Conservation (phyloP, 2,797 vertebrate species). For the Tragopan temminckii region DNA sequence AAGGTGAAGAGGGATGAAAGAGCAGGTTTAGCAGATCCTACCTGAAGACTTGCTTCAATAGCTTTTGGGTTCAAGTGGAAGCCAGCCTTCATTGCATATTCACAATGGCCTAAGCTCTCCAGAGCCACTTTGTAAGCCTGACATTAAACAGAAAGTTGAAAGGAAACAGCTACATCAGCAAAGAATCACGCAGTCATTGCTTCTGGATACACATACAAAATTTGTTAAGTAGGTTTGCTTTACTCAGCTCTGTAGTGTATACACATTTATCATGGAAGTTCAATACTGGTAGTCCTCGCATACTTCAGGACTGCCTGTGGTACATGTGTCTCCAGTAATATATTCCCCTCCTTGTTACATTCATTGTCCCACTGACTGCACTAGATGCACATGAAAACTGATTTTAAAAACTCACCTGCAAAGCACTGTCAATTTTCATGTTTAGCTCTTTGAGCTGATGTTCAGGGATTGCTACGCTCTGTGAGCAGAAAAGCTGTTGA, state of each 20-base stretch:
- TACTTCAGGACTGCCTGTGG: not conserved
- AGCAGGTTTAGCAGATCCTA: conserved; percentile 59
- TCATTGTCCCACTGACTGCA: not conserved
- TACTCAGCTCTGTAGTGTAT: not conserved
- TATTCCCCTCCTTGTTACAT: not conserved
- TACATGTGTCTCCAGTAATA: not conserved
- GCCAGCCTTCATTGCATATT: conserved; percentile 97
- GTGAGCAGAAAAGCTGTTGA: conserved; percentile 98
- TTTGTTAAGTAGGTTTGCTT: not conserved
- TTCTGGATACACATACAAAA: not conserved
- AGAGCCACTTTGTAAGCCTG: conserved; percentile 96
- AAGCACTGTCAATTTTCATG: conserved; percentile 94
- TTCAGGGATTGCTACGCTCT: conserved; percentile 94
- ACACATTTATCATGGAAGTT: accelerated
- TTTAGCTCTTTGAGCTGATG: conserved; percentile 98
- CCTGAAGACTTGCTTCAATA: conserved; percentile 95
- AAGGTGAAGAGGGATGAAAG: not conserved
- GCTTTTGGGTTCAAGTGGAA: conserved; percentile 97
- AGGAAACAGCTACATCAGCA: not conserved
- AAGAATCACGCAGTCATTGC: not conserved
- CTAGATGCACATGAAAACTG: not conserved
- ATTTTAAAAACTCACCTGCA: conserved; percentile 86
- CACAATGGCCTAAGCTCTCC: conserved; percentile 96
- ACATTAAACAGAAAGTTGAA: conserved; percentile 30
- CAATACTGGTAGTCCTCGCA: not conserved